phyloP scores from a whole-genome alignment of 2,888 invertebrate genomes.

The Epinotia nisella region DNA sequence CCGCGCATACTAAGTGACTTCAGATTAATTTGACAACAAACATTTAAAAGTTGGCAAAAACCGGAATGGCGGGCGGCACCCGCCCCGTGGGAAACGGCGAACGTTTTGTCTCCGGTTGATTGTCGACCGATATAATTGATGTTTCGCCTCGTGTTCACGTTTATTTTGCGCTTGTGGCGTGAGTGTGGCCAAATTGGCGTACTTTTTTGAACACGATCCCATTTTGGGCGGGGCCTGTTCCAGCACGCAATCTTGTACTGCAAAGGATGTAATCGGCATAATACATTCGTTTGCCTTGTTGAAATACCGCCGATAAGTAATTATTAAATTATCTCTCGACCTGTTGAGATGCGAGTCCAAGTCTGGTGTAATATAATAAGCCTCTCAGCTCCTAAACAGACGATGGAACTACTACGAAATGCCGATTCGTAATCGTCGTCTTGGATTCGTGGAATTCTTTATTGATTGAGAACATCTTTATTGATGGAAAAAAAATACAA shows the following conservation, averaged over 20 bases:
- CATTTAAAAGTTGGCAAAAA: constrained; percentile 79
- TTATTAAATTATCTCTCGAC: constrained; percentile 29
- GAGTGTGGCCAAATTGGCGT: constrained; percentile 64
- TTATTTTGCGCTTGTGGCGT: constrained; percentile 53
- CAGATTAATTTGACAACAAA: constrained; percentile 85
- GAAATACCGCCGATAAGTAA: constrained; percentile 42
- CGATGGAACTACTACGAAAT: not conserved
- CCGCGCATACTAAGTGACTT: constrained; percentile 77
- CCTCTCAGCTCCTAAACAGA: not conserved
- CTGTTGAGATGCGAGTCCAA: not conserved
- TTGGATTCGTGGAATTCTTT: not conserved
- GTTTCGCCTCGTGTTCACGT: constrained; percentile 44
- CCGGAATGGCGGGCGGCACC: constrained; percentile 76
- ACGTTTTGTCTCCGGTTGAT: constrained; percentile 73
- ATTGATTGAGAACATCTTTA: not conserved
- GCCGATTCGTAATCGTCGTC: not conserved
- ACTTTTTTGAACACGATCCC: constrained; percentile 57
- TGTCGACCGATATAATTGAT: constrained; percentile 57
- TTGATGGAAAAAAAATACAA: not conserved
- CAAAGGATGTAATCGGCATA: constrained; percentile 36
- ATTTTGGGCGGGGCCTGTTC: constrained; percentile 48
- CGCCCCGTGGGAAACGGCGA: constrained; percentile 78
- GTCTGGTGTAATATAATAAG: constrained; percentile 6
- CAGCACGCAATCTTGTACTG: constrained; percentile 52
- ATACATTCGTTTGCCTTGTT: constrained; percentile 35